phyloP scores from a whole-genome alignment of 2,888 invertebrate genomes.

The Cataglyphis livida region DNA sequence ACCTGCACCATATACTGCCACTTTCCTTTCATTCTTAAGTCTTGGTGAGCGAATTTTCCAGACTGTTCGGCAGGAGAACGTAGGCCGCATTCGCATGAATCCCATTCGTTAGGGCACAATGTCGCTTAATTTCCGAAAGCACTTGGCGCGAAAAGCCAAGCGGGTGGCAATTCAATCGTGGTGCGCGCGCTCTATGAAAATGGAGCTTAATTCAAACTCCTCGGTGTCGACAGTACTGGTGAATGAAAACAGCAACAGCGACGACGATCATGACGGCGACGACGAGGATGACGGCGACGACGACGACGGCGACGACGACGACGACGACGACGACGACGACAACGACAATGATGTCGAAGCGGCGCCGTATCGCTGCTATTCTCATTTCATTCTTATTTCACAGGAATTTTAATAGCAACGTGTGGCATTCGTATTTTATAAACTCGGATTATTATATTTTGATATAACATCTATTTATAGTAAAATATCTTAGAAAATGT shows the following conservation, averaged over 20 bases:
- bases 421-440: neutral
- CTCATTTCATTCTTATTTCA: conserved; percentile 15
- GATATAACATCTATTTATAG: neutral
- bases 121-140: conserved; percentile 74
- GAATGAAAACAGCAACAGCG: conserved; percentile 50
- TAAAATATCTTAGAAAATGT: neutral
- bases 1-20: conserved; percentile 5
- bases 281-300: conserved; percentile 35
- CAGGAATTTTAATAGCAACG: conserved; percentile 23
- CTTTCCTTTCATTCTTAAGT: conserved; percentile 51
- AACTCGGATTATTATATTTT: neutral
- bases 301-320: conserved; percentile 39
- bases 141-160: conserved; percentile 66
- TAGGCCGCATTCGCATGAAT: conserved; percentile 71
- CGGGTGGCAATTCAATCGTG: conserved; percentile 75
- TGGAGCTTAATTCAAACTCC: conserved; percentile 68
- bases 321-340: conserved; percentile 41
- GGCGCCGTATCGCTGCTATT: conserved; percentile 16
- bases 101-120: conserved; percentile 76
- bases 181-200: conserved; percentile 66
- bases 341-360: conserved; percentile 46
- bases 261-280: conserved; percentile 44
- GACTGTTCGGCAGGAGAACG: conserved; percentile 42
- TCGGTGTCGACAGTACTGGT: conserved; percentile 35
- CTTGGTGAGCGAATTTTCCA: conserved; percentile 54